These are phyloP conservation scores for Pipa parva DNA, from an alignment of 2,113 vertebrate genomes.

Conservation along the genomic window DNA sequence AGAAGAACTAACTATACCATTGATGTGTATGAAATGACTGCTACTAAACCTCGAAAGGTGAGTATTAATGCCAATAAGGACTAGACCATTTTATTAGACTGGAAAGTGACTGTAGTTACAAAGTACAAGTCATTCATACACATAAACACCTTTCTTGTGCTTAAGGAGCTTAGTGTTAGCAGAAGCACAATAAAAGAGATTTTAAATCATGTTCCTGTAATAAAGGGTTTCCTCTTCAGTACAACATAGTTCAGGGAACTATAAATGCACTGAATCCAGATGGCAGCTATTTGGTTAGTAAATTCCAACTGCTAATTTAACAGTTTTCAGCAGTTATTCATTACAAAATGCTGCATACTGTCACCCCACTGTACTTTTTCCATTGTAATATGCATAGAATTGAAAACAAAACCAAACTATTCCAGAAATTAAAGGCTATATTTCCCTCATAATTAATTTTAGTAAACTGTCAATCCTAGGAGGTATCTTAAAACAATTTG, in stretches of 20 bases:
- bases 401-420: no score
- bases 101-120: background rate
- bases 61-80: constrained; percentile 45
- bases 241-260: background rate
- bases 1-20: constrained; percentile 96
- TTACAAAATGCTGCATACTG: no score
- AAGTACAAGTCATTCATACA: background rate
- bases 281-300: no score
- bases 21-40: constrained; percentile 95
- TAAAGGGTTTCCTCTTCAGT: background rate
- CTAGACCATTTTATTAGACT: background rate
- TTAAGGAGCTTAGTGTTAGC: background rate
- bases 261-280: background rate
- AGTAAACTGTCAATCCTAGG: no score
- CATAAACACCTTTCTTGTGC: background rate
- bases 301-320: no score
- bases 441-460: no score
- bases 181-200: background rate
- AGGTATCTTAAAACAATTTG: no score
- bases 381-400: no score
- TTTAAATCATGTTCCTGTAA: background rate
- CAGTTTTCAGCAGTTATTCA: no score
- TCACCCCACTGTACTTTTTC: no score
- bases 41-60: constrained; percentile 87
- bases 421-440: no score